phyloP scores from a whole-genome alignment of 2,888 invertebrate species.

The Meiosimyza platycephala region DNA sequence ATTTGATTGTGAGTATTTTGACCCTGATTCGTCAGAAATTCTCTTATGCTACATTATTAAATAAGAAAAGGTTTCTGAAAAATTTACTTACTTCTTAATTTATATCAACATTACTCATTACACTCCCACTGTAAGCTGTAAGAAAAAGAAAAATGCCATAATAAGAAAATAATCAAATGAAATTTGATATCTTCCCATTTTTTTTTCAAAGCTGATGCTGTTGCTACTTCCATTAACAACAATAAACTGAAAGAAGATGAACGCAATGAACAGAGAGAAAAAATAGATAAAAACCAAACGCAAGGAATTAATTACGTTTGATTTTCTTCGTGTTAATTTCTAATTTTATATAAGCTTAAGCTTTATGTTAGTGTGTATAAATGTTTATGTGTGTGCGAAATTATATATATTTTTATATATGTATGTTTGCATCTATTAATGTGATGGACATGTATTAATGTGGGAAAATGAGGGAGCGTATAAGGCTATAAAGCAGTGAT shows the following conservation, averaged over 20 bases:
- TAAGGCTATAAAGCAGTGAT: not conserved
- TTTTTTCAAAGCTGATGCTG: not conserved
- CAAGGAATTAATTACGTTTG: conserved; percentile 31
- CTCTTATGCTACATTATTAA: too few species aligned
- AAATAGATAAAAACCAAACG: not conserved
- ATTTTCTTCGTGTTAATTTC: conserved; percentile 36
- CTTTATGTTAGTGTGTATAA: conserved; percentile 2
- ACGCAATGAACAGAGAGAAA: not conserved
- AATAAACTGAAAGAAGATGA: not conserved
- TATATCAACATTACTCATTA: too few species aligned
- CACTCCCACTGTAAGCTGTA: too few species aligned
- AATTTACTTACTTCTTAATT: too few species aligned
- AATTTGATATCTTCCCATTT: not conserved
- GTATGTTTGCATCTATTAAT: conserved; percentile 2
- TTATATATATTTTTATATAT: not conserved
- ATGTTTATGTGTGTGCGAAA: conserved; percentile 7
- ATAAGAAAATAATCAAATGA: too few species aligned
- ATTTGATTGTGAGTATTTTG: too few species aligned
- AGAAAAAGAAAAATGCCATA: too few species aligned
- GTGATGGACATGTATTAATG: not conserved
- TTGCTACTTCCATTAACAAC: not conserved
- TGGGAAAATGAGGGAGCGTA: not conserved
- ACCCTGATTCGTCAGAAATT: too few species aligned
- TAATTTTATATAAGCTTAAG: conserved; percentile 29
- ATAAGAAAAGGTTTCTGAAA: too few species aligned